Base-by-base conservation (phyloP, 2,113 vertebrate species). In the Poeciliopsis turrubarensis region DNA sequence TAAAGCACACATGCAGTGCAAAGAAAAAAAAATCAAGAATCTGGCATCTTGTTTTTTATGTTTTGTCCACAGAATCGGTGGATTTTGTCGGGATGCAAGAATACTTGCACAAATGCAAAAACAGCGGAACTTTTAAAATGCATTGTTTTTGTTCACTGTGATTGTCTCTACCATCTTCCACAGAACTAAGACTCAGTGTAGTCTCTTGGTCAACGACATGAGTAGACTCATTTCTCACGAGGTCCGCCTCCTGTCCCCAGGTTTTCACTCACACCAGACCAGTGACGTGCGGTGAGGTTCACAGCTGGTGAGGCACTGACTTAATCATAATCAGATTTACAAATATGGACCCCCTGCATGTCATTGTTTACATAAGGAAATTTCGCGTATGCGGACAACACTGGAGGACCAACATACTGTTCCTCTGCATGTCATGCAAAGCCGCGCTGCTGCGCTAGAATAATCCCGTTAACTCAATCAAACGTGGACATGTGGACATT, bases 61-160 rank as follows among this genome's bases (percentile, higher is more conserved):
- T 60, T 82, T 44, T 44, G 64, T 66, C 39, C 73, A 37, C 47
- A 44, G 5, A 68, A 78, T 86, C 13, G 67, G 12, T 62, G 14
- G 29, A 31, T 61, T 61, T 61, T 29, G 17, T 27, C 2, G 4
- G 19, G 19, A 47, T 15, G 44, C 44, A 5, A 15, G 13, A n/a
- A 25, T 8, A n/a, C 25, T 57, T n/a, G 25, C 51, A 25, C 5
- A 10, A 25, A 9, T n/a, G 22, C 51, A 25, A 57, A 57, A 57
- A 19, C 47, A 54, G 7, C 47, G 25, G 19, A n/a, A 9, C 7
- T 10, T 19, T 57, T 10, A 10, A 57, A 57, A 57, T 57, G 10
- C 9, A 57, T n/a, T 11, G 25, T n/a, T 57, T 57, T 57, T 25
- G 8, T n/a, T 57, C 11, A 57, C 51, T 57, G 25, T 57, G 25